phyloP scores from a whole-genome alignment of 2,113 vertebrate species.

The Trematomus loennbergii region DNA sequence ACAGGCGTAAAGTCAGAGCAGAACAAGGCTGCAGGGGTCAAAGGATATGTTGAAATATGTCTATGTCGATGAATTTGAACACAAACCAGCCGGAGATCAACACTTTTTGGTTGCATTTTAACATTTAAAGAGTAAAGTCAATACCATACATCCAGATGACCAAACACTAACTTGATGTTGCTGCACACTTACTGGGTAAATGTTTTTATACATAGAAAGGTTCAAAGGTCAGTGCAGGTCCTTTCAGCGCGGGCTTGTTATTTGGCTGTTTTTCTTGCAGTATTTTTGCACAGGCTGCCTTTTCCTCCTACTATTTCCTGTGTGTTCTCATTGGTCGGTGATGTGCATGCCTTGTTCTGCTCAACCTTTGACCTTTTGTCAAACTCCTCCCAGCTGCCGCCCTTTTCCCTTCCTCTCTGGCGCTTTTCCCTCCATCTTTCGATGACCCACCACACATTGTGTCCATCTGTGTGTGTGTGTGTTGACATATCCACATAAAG shows the following conservation, averaged over 20 bases:
- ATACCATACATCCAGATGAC: background rate
- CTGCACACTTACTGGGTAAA: background rate
- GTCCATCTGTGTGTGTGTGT: slow-evolving; percentile 11
- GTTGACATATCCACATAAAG: background rate
- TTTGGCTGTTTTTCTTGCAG: slow-evolving; percentile 61
- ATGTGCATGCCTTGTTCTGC: slow-evolving; percentile 72
- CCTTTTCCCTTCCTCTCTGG: slow-evolving; percentile 34
- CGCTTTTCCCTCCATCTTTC: slow-evolving; percentile 7
- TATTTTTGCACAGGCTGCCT: slow-evolving; percentile 67
- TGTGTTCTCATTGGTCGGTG: slow-evolving; percentile 57
- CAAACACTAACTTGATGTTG: background rate
- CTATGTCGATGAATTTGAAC: background rate
- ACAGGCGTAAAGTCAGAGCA: slow-evolving; percentile 10
- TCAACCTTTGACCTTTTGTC: slow-evolving; percentile 55
- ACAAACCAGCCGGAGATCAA: background rate
- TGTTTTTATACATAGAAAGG: background rate
- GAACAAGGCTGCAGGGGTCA: slow-evolving; percentile 10
- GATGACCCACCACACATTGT: slow-evolving; percentile 43
- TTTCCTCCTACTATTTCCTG: slow-evolving; percentile 50
- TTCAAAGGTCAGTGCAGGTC: background rate
- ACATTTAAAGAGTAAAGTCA: background rate
- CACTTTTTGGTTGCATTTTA: background rate
- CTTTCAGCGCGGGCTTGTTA: slow-evolving; percentile 17
- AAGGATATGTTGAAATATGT: too few relatives aligned
- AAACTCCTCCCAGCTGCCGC: slow-evolving; percentile 59